Evolutionary conservation across 53 echinoderm and acorn worm species (phyloP).

Genomic region (Paracentrotus lividus): DNA sequence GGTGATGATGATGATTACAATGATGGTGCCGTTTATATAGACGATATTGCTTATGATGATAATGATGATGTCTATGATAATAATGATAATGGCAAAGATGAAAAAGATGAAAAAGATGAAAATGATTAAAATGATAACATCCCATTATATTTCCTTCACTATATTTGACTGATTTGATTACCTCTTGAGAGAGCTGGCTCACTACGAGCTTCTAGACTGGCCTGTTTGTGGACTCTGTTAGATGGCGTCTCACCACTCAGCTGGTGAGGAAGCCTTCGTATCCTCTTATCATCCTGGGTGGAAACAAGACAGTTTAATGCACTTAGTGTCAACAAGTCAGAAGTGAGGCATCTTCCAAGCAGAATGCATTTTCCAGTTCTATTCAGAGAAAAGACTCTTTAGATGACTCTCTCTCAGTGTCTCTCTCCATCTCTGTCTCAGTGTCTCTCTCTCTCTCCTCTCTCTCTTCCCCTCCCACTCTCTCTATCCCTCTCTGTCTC

Average conservation of each 20-base stretch:
- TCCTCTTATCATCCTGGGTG: conserved; percentile 72
- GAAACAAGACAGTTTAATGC: conserved; percentile 29
- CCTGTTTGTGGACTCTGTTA: conserved; percentile 83
- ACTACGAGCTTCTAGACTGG: conserved; percentile 91
- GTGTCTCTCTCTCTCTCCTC: neutral
- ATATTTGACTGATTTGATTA: conserved; percentile 60
- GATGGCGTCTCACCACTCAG: conserved; percentile 90
- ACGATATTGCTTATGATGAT: no score
- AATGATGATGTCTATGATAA: no score
- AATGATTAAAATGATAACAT: no score
- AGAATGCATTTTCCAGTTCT: neutral
- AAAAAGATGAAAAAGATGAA: no score
- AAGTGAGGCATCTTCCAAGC: conserved; percentile 41
- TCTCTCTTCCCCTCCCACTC: no score
- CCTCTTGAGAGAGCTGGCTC: conserved; percentile 99
- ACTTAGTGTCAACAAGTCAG: conserved; percentile 37
- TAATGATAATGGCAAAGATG: no score
- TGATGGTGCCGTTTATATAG: no score
- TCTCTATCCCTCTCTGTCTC: neutral
- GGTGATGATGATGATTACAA: neutral
- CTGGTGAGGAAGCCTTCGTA: conserved; percentile 92
- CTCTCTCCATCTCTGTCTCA: neutral
- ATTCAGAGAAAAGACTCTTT: neutral
- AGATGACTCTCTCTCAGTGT: neutral
- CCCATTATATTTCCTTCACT: no score